These are phyloP conservation scores for Ceratitis capitata DNA, from an alignment of 1,140 invertebrate species.

Conservation along the genomic window DNA sequence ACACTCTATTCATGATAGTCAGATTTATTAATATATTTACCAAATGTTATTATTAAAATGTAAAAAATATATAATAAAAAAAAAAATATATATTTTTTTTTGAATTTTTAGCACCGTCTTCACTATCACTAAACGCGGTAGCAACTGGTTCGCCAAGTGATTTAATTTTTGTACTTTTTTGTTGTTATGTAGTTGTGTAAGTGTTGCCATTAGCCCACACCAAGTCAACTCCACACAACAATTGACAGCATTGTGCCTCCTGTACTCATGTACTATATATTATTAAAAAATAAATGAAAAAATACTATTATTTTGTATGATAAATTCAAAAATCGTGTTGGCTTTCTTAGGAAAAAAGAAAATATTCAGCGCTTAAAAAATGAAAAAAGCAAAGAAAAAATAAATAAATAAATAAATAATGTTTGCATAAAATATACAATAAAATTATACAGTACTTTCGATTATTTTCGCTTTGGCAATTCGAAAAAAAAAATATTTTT, in stretches of 20 bases:
- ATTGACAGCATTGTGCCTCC: background rate
- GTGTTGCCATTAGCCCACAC: background rate
- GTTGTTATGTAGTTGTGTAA: background rate
- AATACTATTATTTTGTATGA: background rate
- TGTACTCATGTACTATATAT: background rate
- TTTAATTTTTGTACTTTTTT: background rate
- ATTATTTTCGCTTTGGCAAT: background rate
- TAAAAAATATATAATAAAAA: no score
- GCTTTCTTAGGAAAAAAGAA: background rate
- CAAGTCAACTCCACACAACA: background rate
- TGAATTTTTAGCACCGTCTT: no score
- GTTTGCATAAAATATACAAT: background rate
- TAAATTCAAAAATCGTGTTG: background rate
- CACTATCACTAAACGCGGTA: no score
- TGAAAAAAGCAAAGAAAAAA: background rate
- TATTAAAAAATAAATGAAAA: background rate
- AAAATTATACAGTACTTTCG: slow-evolving; percentile 20
- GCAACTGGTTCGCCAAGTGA: background rate
- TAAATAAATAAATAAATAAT: no score
- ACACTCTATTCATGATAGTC: no score
- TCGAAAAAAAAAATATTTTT: background rate
- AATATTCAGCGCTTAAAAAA: background rate
- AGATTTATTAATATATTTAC: no score
- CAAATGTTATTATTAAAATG: no score
- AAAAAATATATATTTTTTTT: no score